phyloP scores from a whole-genome alignment of 2,797 vertebrate species.

The Coccyzus lansbergi region DNA sequence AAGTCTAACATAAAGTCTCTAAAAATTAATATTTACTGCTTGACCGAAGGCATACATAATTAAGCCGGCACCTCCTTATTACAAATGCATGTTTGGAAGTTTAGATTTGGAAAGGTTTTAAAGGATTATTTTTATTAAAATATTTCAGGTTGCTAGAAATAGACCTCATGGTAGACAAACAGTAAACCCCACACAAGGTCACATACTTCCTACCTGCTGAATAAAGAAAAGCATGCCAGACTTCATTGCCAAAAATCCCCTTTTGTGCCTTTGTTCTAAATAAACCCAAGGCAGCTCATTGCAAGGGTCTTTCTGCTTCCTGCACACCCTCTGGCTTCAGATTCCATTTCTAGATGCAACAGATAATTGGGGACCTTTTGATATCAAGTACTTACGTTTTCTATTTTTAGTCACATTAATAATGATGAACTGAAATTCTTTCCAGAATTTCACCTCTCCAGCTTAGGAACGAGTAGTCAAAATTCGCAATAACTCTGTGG shows the following conservation, averaged over 20 bases:
- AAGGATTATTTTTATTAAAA: constrained; percentile 73
- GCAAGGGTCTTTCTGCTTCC: constrained; percentile 66
- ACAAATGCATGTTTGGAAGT: constrained; percentile 42
- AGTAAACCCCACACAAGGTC: constrained; percentile 33
- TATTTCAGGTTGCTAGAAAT: constrained; percentile 61
- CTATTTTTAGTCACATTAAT: constrained; percentile 71
- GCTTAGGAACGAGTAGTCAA: constrained; percentile 70
- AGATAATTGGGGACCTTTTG: constrained; percentile 77
- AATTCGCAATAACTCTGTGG: constrained; percentile 71
- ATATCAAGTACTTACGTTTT: constrained; percentile 62
- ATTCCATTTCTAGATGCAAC: constrained; percentile 73
- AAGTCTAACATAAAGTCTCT: not conserved
- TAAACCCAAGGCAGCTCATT: constrained; percentile 58
- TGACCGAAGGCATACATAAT: constrained; percentile 28
- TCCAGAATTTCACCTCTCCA: constrained; percentile 76
- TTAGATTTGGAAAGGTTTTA: constrained; percentile 43
- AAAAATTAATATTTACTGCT: constrained; percentile 44
- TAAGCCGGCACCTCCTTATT: constrained; percentile 19
- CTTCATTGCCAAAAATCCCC: constrained; percentile 55
- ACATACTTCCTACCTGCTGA: constrained; percentile 72
- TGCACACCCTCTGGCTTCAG: constrained; percentile 25
- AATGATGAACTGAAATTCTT: constrained; percentile 73
- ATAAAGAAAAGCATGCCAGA: constrained; percentile 43
- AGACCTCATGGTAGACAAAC: constrained; percentile 52
- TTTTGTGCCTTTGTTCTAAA: constrained; percentile 62